Evolutionary conservation across 2,113 vertebrate species (phyloP).

Genomic region (Phalacrocorax pelagicus): DNA sequence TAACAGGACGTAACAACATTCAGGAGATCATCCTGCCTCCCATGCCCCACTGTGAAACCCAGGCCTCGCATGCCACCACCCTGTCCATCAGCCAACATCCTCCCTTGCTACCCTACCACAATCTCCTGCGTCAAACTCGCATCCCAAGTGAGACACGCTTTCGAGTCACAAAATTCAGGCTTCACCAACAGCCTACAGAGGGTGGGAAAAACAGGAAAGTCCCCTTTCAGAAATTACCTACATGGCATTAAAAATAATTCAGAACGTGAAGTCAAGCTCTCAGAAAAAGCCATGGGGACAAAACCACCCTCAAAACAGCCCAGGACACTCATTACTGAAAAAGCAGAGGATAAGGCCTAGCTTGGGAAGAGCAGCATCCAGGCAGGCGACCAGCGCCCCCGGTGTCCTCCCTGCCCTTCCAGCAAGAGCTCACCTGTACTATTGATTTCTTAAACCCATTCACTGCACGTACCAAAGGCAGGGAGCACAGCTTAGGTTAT

Average conservation of each 20-base stretch:
- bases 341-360: background rate
- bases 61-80: background rate
- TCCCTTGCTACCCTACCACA: too few relatives aligned
- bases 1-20: rapidly evolving
- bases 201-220: background rate
- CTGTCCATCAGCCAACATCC: rapidly evolving
- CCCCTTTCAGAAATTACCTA: background rate
- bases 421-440: background rate
- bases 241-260: background rate
- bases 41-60: background rate
- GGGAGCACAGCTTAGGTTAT: rapidly evolving
- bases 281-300: background rate
- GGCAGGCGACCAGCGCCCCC: rapidly evolving
- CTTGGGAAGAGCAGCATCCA: rapidly evolving
- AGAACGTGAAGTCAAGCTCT: rapidly evolving
- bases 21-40: background rate
- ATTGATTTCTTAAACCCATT: rapidly evolving
- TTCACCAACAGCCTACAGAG: rapidly evolving
- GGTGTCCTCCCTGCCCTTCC: background rate
- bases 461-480: rapidly evolving
- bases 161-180: background rate
- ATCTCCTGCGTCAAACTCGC: background rate
- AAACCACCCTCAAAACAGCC: background rate
- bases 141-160: background rate
- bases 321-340: background rate